Evolutionary conservation across 2,888 invertebrate genomes (phyloP).

Genomic region (Fragum whitleyi): DNA sequence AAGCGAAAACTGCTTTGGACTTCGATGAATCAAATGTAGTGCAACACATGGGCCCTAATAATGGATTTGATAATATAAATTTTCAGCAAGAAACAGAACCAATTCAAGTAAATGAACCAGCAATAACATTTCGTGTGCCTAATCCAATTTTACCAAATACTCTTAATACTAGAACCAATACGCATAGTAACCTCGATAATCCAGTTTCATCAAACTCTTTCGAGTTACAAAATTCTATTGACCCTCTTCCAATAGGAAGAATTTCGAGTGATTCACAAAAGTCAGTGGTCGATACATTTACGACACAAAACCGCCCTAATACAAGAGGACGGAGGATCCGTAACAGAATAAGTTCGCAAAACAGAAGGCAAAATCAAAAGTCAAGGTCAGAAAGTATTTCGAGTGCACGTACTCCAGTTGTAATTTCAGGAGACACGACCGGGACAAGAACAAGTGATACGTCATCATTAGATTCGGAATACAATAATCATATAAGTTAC

Average conservation of each 20-base stretch:
- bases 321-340: not conserved
- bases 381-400: not conserved
- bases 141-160: not conserved
- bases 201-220: not conserved
- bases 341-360: not conserved
- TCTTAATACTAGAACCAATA: not conserved
- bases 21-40: not conserved
- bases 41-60: not conserved
- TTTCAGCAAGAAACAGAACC: not conserved
- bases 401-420: not conserved
- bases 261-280: not conserved
- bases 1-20: not conserved
- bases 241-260: not conserved
- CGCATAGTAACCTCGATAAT: not conserved
- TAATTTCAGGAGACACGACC: not conserved
- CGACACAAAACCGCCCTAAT: not conserved
- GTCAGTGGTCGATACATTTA: not conserved
- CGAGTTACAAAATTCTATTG: not conserved
- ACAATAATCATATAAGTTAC: conserved; percentile 6
- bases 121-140: not conserved
- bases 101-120: not conserved
- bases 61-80: not conserved
- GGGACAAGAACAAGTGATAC: not conserved
- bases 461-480: not conserved
- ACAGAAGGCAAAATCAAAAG: not conserved